These are phyloP conservation scores for Bradysia coprophila DNA, from an alignment of 1,140 invertebrate species.

Conservation along the genomic window DNA sequence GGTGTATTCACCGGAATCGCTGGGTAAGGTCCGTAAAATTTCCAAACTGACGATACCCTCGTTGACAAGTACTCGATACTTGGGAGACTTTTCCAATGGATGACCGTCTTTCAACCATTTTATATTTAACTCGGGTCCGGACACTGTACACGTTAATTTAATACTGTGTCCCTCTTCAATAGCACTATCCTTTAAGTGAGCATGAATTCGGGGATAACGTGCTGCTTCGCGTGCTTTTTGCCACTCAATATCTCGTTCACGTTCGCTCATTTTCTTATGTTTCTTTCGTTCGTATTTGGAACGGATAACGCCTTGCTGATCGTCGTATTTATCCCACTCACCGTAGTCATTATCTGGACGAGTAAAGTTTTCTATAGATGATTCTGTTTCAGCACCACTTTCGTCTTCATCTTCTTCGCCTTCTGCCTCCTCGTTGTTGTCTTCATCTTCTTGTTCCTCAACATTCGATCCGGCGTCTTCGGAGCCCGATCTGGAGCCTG, in stretches of 20 bases:
- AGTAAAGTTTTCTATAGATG: slow-evolving; percentile 15
- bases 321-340: slow-evolving; percentile 18
- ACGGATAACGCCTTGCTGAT: slow-evolving; percentile 20
- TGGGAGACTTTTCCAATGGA: slow-evolving; percentile 29
- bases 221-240: slow-evolving; percentile 16
- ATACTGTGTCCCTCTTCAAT: slow-evolving; percentile 52
- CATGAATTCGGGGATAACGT: slow-evolving; percentile 24
- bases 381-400: slow-evolving; percentile 11
- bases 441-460: background rate
- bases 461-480: background rate
- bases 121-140: slow-evolving; percentile 60
- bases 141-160: slow-evolving; percentile 66
- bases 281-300: slow-evolving; percentile 14
- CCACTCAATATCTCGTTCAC: slow-evolving; percentile 22
- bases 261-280: slow-evolving; percentile 11
- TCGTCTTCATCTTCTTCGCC: slow-evolving; percentile 8
- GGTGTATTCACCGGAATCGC: slow-evolving; percentile 52
- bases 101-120: slow-evolving; percentile 69
- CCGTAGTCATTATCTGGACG: slow-evolving; percentile 20
- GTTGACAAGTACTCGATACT: slow-evolving; percentile 35
- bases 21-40: slow-evolving; percentile 38
- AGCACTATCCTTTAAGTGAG: slow-evolving; percentile 54
- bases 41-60: slow-evolving; percentile 62
- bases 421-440: background rate
- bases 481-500: background rate